These are phyloP conservation scores for Oxycera nigricornis DNA, from an alignment of 2,888 invertebrate species.

Conservation along the genomic window DNA sequence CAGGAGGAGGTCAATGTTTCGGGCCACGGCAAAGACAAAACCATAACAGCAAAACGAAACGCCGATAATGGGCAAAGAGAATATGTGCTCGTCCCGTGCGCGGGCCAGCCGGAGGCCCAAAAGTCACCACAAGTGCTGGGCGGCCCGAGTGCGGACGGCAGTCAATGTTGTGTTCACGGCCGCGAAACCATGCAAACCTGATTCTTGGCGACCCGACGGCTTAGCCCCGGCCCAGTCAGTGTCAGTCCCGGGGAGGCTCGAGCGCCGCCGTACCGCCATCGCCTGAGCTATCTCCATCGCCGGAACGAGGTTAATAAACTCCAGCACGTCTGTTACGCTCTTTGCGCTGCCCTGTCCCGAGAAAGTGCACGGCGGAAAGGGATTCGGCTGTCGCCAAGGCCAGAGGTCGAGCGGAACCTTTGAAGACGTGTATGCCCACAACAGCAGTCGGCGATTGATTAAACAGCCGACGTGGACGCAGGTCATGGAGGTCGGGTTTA, in stretches of 20 bases:
- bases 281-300: slow-evolving; percentile 1
- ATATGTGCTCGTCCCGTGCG: slow-evolving; percentile 13
- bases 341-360: neutral
- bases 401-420: neutral
- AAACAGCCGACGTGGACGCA: neutral
- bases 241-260: neutral
- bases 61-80: neutral
- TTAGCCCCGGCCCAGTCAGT: neutral
- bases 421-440: neutral
- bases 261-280: neutral
- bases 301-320: slow-evolving; percentile 37
- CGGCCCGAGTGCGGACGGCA: neutral
- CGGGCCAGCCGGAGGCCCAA: neutral
- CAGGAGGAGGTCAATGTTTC: slow-evolving; percentile 25
- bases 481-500: neutral
- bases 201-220: neutral
- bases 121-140: neutral
- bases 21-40: neutral
- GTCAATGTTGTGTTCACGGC: neutral
- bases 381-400: too few species aligned
- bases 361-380: neutral
- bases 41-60: neutral
- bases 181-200: slow-evolving; percentile 27
- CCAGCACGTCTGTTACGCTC: neutral
- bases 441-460: slow-evolving; percentile 20